Conservation (phyloP, 2,797 vertebrate species). For the Cephalopachus bancanus region DNA sequence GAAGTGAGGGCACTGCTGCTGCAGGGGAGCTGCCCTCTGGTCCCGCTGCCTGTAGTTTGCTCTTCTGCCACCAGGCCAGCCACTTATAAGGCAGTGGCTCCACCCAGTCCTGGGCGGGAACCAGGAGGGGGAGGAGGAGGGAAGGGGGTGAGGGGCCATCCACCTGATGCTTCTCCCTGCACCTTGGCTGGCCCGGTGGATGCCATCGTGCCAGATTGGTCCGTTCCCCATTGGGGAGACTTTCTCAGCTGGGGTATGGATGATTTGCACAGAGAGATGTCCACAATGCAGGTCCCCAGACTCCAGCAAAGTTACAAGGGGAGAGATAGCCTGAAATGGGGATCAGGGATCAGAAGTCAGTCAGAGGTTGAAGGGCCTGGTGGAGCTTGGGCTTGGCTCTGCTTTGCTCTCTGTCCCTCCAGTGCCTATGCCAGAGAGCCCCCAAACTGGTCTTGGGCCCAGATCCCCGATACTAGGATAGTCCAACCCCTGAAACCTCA, state of each 20-base stretch:
- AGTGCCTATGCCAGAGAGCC: background rate
- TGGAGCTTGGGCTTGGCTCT: background rate
- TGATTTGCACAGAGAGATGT: background rate
- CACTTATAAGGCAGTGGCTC: conserved; percentile 82
- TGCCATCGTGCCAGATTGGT: background rate
- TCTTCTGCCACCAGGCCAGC: background rate
- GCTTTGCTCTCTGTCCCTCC: background rate
- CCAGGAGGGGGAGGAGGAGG: background rate
- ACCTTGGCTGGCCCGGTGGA: background rate
- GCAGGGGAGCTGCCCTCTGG: background rate
- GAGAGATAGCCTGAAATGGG: background rate
- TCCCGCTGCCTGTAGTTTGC: background rate
- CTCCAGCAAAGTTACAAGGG: background rate
- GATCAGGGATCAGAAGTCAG: background rate
- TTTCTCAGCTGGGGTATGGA: background rate
- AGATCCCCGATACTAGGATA: background rate
- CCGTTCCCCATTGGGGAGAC: background rate
- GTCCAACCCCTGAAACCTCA: background rate
- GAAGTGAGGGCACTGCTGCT: background rate
- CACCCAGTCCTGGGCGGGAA: conserved; percentile 81
- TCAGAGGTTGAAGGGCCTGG: background rate
- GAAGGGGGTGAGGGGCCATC: background rate
- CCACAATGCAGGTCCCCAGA: background rate
- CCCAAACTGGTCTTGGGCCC: background rate
- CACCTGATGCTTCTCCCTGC: conserved; percentile 56